Evolutionary conservation across 2,113 vertebrate genomes (phyloP).

Genomic region (Cavia aperea): DNA sequence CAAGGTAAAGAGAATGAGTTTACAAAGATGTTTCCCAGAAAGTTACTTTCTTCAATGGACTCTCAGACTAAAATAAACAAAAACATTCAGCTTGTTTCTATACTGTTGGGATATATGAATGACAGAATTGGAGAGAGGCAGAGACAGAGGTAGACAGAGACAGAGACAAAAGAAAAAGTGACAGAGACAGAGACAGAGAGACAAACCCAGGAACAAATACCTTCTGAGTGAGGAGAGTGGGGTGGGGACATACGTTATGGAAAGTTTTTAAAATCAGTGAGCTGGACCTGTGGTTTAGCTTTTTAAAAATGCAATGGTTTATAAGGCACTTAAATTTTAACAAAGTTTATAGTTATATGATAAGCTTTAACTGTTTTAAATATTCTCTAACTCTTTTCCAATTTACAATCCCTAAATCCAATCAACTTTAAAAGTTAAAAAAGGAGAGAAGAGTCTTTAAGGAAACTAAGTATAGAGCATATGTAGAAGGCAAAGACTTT

Average conservation of each 20-base stretch:
- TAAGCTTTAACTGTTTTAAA: constrained; percentile 18
- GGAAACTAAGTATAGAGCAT: background rate
- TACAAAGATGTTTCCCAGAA: background rate
- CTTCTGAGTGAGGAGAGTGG: background rate
- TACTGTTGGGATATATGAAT: background rate
- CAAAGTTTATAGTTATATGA: background rate
- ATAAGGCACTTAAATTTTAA: constrained; percentile 15
- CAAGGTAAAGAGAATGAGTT: background rate
- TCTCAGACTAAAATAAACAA: background rate
- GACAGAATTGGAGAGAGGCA: background rate
- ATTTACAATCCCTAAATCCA: background rate
- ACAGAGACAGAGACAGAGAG: background rate
- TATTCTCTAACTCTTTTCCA: constrained; percentile 3
- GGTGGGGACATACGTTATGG: background rate
- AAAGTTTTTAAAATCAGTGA: background rate
- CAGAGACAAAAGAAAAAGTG: background rate
- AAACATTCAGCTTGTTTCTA: background rate
- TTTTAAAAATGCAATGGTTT: background rate
- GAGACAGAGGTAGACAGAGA: background rate
- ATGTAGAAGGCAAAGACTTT: background rate
- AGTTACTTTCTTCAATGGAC: background rate
- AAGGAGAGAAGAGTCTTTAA: background rate
- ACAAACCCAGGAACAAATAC: background rate
- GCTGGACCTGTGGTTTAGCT: background rate
- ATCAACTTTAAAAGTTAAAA: constrained; percentile 5